phyloP scores from a whole-genome alignment of 2,113 vertebrate species.

The Entosphenus tridentatus region DNA sequence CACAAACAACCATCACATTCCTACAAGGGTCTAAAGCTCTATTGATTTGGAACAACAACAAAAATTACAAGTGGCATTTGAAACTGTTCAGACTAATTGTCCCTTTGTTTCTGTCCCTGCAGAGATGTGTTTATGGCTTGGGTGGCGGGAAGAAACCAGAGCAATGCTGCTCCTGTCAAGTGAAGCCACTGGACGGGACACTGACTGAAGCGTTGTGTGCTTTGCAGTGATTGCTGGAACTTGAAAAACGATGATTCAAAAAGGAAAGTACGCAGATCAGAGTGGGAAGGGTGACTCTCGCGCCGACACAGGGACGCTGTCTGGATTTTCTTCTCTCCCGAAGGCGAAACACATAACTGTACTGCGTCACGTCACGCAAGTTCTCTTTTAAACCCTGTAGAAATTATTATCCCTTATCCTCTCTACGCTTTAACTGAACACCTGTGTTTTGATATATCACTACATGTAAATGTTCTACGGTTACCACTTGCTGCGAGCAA shows the following conservation, averaged over 20 bases:
- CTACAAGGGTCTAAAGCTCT: background rate
- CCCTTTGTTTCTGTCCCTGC: background rate
- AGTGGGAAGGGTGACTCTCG: background rate
- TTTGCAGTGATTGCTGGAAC: constrained; percentile 1
- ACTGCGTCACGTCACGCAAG: background rate
- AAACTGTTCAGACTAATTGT: background rate
- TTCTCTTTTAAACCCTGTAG: too few relatives aligned
- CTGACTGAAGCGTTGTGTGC: background rate
- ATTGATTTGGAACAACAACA: background rate
- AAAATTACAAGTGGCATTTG: background rate
- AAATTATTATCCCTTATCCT: too few relatives aligned
- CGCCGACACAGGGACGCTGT: background rate
- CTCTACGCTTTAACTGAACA: too few relatives aligned
- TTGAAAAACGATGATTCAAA: constrained; percentile 1
- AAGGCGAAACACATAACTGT: constrained; percentile 3
- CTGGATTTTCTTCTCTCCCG: background rate
- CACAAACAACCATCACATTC: background rate
- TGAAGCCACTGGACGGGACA: background rate
- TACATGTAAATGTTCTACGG: too few relatives aligned
- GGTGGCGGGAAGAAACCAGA: constrained; percentile 1
- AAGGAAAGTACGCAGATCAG: constrained; percentile 3
- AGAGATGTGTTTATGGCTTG: constrained; percentile 4
- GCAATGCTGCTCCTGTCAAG: constrained; percentile 3
- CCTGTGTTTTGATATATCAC: too few relatives aligned
- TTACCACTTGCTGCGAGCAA: too few relatives aligned